Conservation (phyloP, 30 jellyfish, hydroid and myxozoan genomes). For the Catostylus mosaicus region DNA sequence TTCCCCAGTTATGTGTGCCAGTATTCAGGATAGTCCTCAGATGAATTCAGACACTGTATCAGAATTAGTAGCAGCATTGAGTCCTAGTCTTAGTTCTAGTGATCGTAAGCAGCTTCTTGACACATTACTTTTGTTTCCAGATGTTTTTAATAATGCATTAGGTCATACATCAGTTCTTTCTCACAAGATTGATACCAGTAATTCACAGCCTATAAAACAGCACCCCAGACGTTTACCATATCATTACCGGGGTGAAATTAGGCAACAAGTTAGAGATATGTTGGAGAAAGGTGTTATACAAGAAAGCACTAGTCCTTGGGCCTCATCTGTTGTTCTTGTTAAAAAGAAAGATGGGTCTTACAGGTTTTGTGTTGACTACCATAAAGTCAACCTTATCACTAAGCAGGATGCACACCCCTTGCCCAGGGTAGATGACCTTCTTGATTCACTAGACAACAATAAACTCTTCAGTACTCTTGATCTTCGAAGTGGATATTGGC, state of each 20-base stretch:
- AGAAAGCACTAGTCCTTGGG: no score
- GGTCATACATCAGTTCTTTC: conserved; percentile 29
- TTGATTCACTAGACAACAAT: conserved; percentile 28
- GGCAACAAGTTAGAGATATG: conserved; percentile 27
- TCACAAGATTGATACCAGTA: conserved; percentile 25
- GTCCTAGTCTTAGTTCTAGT: conserved; percentile 25
- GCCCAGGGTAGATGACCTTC: conserved; percentile 48
- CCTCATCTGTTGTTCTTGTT: no score
- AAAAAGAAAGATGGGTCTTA: no score
- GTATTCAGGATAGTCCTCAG: no score
- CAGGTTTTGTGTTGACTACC: no score
- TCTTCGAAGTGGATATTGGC: no score
- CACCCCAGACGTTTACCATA: conserved; percentile 33
- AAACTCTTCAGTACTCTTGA: conserved; percentile 23
- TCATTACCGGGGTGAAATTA: conserved; percentile 29
- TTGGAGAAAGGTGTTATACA: no score
- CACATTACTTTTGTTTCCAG: conserved; percentile 24
- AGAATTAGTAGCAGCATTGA: conserved; percentile 20
- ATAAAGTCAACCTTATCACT: no score
- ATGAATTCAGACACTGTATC: conserved; percentile 17
- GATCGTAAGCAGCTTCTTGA: conserved; percentile 19
- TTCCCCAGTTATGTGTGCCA: conserved; percentile 32
- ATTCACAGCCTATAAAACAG: conserved; percentile 18
- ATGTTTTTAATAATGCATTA: conserved; percentile 28
- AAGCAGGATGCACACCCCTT: no score